Evolutionary conservation across 2,113 vertebrate genomes (phyloP).

Genomic region (Tauraco erythrolophus): DNA sequence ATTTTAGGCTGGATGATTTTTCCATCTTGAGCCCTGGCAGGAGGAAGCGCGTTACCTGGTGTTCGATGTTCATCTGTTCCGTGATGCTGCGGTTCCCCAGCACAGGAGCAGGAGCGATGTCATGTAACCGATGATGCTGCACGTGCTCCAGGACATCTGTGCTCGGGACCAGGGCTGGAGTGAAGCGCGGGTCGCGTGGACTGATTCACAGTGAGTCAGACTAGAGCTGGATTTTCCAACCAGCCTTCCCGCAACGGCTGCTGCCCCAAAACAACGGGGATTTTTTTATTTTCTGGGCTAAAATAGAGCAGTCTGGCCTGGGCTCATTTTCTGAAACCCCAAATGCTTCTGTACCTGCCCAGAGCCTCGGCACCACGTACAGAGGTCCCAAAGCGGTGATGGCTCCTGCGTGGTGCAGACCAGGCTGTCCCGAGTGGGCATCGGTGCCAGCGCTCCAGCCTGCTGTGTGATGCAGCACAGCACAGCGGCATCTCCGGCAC

Average conservation of each 20-base stretch:
- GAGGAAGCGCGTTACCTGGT: neutral
- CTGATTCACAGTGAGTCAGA: too few relatives aligned
- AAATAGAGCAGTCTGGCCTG: neutral
- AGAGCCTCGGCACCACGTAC: neutral
- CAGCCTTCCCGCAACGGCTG: neutral
- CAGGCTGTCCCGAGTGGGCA: rapidly evolving
- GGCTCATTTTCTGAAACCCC: neutral
- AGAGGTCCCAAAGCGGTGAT: neutral
- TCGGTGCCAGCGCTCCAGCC: neutral
- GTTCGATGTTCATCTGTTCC: neutral
- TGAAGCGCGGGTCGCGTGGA: rapidly evolving
- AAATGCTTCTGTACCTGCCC: neutral
- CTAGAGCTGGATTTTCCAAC: neutral
- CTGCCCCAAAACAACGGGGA: neutral
- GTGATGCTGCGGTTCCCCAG: neutral
- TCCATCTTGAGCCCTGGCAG: neutral
- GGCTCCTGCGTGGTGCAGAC: neutral
- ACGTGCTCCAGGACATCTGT: rapidly evolving
- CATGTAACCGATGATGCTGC: rapidly evolving
- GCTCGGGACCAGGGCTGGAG: rapidly evolving
- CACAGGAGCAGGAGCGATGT: neutral
- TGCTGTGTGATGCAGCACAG: neutral
- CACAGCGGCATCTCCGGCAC: neutral
- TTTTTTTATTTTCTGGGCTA: neutral
- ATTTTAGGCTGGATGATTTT: neutral